Percentiles rank a stretch among this genome's conserved stretches.
phyloP scores from a whole-genome alignment of 2,888 invertebrate species.

The Ariolimax columbianus region DNA sequence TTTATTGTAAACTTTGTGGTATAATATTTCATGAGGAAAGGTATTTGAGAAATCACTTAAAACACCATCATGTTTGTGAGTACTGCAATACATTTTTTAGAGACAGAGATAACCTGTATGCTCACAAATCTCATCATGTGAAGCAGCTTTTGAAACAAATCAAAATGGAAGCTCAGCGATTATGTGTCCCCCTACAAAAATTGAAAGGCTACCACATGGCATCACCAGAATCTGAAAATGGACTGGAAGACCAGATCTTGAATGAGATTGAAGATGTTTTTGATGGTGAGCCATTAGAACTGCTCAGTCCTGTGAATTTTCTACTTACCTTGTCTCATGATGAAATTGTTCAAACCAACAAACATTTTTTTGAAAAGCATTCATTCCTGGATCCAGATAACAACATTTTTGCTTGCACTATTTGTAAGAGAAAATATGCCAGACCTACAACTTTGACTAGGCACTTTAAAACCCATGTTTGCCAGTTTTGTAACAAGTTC shows the following conservation, averaged over 20 bases:
- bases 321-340: slow-evolving; percentile 37
- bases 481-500: slow-evolving; percentile 47
- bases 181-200: slow-evolving; percentile 6
- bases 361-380: slow-evolving; percentile 34
- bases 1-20: slow-evolving; percentile 37
- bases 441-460: slow-evolving; percentile 49
- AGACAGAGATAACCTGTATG: slow-evolving; percentile 19
- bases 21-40: slow-evolving; percentile 20
- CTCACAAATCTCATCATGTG: slow-evolving; percentile 34
- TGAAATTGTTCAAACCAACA: slow-evolving; percentile 46
- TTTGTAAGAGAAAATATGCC: slow-evolving; percentile 47
- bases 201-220: slow-evolving; percentile 21
- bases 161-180: slow-evolving; percentile 17
- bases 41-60: slow-evolving; percentile 32
- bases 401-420: slow-evolving; percentile 47
- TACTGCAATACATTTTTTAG: slow-evolving; percentile 39
- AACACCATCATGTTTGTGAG: slow-evolving; percentile 45
- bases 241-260: neutral
- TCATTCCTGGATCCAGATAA: slow-evolving; percentile 35
- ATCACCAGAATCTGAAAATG: slow-evolving; percentile 32
- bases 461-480: slow-evolving; percentile 50
- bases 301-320: slow-evolving; percentile 1
- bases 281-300: slow-evolving; percentile 12
- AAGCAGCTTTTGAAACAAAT: slow-evolving; percentile 31
- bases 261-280: slow-evolving; percentile 34